Percentiles rank a stretch among this genome's conserved stretches.
phyloP scores from a whole-genome alignment of 1,140 invertebrate species.

The Acromyrmex charruanus region DNA sequence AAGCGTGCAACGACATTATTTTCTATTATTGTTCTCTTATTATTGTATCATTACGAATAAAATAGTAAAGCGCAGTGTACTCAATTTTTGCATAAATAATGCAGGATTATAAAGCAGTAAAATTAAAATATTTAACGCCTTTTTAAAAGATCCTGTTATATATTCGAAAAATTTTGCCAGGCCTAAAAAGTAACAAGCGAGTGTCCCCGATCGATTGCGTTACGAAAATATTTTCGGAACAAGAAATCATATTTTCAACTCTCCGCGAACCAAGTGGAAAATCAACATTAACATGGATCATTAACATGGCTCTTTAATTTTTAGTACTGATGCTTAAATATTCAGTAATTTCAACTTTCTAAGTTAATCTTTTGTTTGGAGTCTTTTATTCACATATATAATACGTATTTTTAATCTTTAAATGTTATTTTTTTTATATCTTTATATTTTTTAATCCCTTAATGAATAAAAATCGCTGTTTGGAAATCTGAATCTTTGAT shows the following conservation, averaged over 20 bases:
- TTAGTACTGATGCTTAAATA: not conserved
- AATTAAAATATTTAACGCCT: conserved; percentile 34
- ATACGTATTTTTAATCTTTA: not conserved
- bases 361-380: not conserved
- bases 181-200: not conserved
- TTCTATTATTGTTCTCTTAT: conserved; percentile 18
- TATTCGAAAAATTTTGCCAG: not conserved
- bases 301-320: too few species aligned
- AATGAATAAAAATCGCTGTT: not conserved
- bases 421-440: too few species aligned
- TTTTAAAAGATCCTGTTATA: conserved; percentile 8
- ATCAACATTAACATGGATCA: too few species aligned
- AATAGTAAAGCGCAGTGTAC: not conserved
- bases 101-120: not conserved
- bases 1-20: not conserved
- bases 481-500: not conserved
- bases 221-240: not conserved
- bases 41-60: not conserved
- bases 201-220: not conserved
- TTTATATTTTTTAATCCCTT: not conserved
- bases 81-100: conserved; percentile 12
- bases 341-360: not conserved
- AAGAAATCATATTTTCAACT: not conserved
- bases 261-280: too few species aligned
- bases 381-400: not conserved